phyloP scores from a whole-genome alignment of 2,113 vertebrate species.

The Ictidomys tridecemlineatus region DNA sequence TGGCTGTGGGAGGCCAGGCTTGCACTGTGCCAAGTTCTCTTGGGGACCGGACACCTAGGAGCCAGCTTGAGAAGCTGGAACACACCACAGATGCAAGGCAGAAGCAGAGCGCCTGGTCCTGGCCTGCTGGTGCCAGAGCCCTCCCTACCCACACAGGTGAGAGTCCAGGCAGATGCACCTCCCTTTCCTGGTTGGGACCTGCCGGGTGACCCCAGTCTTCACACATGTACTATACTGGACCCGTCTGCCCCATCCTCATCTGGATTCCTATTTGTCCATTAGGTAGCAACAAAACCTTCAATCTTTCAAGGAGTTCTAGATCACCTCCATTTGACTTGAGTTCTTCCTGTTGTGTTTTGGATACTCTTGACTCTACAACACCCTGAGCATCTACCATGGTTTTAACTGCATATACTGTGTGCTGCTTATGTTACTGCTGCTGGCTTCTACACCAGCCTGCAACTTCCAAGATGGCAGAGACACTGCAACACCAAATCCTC shows the following conservation, averaged over 20 bases:
- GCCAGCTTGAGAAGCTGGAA: not conserved
- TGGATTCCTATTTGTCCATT: not conserved
- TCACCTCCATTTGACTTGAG: not conserved
- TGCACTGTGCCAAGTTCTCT: not conserved
- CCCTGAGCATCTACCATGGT: rapidly evolving
- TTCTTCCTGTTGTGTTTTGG: not conserved
- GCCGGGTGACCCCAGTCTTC: not conserved
- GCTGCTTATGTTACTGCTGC: not conserved
- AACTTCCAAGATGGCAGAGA: not conserved
- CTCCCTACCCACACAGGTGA: not conserved
- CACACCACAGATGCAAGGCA: not conserved
- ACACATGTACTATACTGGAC: not conserved
- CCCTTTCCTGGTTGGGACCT: not conserved
- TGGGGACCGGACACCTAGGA: not conserved
- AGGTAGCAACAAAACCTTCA: not conserved
- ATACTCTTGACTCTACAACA: not conserved
- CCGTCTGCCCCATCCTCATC: not conserved
- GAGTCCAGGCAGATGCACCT: not conserved
- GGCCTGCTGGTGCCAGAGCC: not conserved
- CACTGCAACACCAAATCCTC: no score
- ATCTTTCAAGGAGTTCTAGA: not conserved
- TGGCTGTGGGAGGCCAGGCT: not conserved
- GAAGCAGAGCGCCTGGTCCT: not conserved
- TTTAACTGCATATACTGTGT: not conserved
- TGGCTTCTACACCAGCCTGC: not conserved